Conservation (phyloP, 1,140 invertebrate species). For the Pararge aegeria region DNA sequence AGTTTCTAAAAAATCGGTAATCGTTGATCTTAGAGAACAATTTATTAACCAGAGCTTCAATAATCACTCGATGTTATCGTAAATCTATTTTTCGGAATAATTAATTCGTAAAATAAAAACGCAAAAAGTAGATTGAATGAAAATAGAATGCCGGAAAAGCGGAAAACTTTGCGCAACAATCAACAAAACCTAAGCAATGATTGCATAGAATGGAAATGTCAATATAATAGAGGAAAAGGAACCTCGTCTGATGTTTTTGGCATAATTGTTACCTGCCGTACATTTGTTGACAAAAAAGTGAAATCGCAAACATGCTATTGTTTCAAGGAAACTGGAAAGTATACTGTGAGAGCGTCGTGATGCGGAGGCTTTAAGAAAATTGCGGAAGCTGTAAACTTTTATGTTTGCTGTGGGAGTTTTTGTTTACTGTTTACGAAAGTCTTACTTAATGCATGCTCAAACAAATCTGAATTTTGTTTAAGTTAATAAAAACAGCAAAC, state of each 20-base stretch:
- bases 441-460: not conserved
- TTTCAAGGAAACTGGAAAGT: constrained; percentile 68
- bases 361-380: constrained; percentile 45
- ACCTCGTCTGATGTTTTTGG: constrained; percentile 35
- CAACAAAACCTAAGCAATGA: not conserved
- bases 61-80: no score
- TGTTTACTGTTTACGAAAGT: not conserved
- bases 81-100: no score
- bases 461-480: not conserved
- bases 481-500: not conserved
- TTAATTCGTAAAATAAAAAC: no score
- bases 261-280: constrained; percentile 50
- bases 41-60: no score
- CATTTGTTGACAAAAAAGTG: constrained; percentile 70
- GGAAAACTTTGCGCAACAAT: not conserved
- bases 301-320: constrained; percentile 68
- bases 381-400: constrained; percentile 41
- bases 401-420: constrained; percentile 13
- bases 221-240: constrained; percentile 48
- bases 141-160: not conserved
- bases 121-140: no score
- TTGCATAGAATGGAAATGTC: not conserved
- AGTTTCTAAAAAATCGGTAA: no score
- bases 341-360: constrained; percentile 53
- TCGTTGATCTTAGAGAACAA: no score